Conservation (phyloP, 2,113 vertebrate species). For the Polypterus bichir region DNA sequence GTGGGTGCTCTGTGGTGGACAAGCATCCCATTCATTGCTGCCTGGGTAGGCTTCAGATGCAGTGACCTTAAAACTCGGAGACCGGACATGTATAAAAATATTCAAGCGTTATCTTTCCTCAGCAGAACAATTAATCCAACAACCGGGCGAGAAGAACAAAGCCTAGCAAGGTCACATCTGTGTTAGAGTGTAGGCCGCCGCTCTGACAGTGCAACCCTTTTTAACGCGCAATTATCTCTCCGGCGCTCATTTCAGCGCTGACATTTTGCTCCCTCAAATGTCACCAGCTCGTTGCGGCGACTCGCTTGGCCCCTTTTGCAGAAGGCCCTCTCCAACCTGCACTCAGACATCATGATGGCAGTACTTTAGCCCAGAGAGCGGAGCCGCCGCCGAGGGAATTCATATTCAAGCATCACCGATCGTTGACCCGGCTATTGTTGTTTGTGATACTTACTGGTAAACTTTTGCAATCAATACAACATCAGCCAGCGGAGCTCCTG, state of each 20-base stretch:
- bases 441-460: conserved; percentile 92
- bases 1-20: too few species aligned
- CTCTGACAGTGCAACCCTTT: conserved; percentile 62
- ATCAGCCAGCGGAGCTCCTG: conserved; percentile 76
- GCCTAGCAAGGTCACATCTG: conserved; percentile 33
- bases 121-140: too few species aligned
- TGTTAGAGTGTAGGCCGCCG: conserved; percentile 43
- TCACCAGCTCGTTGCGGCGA: conserved; percentile 54
- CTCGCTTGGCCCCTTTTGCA: conserved; percentile 40
- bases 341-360: conserved; percentile 57
- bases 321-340: conserved; percentile 45
- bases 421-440: conserved; percentile 89
- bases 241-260: conserved; percentile 65
- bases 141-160: conserved; percentile 7
- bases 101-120: too few species aligned
- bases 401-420: conserved; percentile 68
- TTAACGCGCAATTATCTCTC: conserved; percentile 76
- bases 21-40: too few species aligned
- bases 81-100: too few species aligned
- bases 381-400: conserved; percentile 47
- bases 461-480: conserved; percentile 94
- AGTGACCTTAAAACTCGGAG: too few species aligned
- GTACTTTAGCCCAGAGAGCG: conserved; percentile 37
- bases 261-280: conserved; percentile 81
- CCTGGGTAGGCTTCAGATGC: too few species aligned